These are phyloP conservation scores for Parapristionchus giblindavisi DNA, from an alignment of 2,888 invertebrate genomes.

Conservation along the genomic window DNA sequence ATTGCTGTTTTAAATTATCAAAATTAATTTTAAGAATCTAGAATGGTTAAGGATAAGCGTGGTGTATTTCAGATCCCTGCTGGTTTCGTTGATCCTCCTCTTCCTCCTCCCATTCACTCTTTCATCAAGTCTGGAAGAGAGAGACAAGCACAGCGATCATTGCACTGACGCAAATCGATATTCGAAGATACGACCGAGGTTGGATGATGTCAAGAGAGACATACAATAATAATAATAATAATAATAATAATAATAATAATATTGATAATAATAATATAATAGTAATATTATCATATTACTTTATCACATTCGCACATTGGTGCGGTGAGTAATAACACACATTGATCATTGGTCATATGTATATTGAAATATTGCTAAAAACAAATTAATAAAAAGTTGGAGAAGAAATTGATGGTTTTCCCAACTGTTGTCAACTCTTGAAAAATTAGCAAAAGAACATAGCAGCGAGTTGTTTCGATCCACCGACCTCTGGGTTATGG, in stretches of 20 bases:
- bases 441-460: not conserved
- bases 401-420: not conserved
- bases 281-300: too few relatives aligned
- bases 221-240: too few relatives aligned
- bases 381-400: not conserved
- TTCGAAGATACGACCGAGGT: constrained; percentile 27
- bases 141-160: not conserved
- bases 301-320: not conserved
- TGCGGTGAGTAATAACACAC: not conserved
- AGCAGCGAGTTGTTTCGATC: constrained; percentile 68
- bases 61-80: constrained; percentile 7
- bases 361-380: too few relatives aligned
- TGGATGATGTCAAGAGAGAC: not conserved
- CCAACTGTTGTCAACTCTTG: too few relatives aligned
- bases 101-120: not conserved
- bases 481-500: constrained; percentile 89
- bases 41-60: too few relatives aligned
- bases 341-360: too few relatives aligned
- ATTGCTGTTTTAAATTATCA: too few relatives aligned
- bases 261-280: too few relatives aligned
- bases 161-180: not conserved
- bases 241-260: too few relatives aligned
- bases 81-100: constrained; percentile 1
- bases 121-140: constrained; percentile 1
- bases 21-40: too few relatives aligned